These are phyloP conservation scores for Shargacucullia verbasci DNA, from an alignment of 2,888 invertebrate genomes.

Conservation along the genomic window DNA sequence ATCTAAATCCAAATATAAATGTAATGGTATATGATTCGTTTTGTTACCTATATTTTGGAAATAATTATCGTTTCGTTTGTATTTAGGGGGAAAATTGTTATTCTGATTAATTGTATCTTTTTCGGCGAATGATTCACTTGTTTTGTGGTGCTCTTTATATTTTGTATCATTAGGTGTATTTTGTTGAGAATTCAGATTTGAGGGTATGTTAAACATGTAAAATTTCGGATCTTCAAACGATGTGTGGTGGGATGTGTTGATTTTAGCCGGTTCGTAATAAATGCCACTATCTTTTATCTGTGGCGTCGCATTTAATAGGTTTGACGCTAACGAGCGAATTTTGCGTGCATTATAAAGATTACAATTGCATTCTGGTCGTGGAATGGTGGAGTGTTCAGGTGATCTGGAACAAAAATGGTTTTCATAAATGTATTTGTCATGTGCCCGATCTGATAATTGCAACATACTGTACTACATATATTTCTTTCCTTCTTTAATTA, in stretches of 20 bases:
- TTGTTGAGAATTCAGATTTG: background rate
- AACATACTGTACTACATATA: no score
- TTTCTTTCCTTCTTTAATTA: background rate
- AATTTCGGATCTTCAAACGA: conserved; percentile 12
- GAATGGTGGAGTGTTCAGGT: conserved; percentile 12
- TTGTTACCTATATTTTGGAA: background rate
- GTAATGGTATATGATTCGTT: conserved; percentile 17
- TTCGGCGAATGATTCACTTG: conserved; percentile 1
- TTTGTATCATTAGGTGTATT: background rate
- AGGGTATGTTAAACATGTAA: conserved; percentile 1
- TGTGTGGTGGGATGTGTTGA: background rate
- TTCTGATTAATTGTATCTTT: conserved; percentile 2
- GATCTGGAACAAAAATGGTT: conserved; percentile 36
- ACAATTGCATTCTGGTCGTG: conserved; percentile 36
- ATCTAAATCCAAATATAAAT: conserved; percentile 46
- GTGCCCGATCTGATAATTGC: background rate
- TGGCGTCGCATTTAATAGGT: background rate
- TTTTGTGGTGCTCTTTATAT: conserved; percentile 1
- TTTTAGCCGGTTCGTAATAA: conserved; percentile 15
- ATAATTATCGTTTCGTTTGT: conserved; percentile 16
- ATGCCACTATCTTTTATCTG: conserved; percentile 15
- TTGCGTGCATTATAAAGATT: conserved; percentile 6
- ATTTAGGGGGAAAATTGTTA: background rate
- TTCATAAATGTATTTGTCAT: background rate
- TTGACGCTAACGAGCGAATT: conserved; percentile 3